Evolutionary conservation across 1,140 invertebrate genomes (phyloP).

Genomic region (Babylonia areolata): DNA sequence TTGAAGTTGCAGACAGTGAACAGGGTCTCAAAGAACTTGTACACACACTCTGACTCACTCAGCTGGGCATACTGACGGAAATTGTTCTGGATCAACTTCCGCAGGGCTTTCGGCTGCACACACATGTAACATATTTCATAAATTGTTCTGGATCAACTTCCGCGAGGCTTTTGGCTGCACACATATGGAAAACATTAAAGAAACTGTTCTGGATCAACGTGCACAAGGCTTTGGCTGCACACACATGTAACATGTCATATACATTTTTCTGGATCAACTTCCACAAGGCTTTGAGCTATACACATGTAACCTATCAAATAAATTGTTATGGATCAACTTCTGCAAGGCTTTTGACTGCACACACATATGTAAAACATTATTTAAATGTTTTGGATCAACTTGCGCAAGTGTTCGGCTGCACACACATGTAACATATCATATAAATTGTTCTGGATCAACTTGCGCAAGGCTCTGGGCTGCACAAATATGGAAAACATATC

Average conservation of each 20-base stretch:
- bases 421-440: too few relatives aligned
- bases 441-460: conserved; percentile 92
- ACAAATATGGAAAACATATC: conserved; percentile 32
- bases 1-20: conserved; percentile 90
- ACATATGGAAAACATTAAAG: conserved; percentile 30
- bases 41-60: conserved; percentile 84
- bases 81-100: conserved; percentile 93
- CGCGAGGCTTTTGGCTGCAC: conserved; percentile 83
- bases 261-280: conserved; percentile 94
- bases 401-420: conserved; percentile 87
- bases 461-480: conserved; percentile 85
- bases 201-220: conserved; percentile 95
- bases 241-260: too few relatives aligned
- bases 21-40: conserved; percentile 93
- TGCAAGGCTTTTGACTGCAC: conserved; percentile 83
- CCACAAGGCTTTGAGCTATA: conserved; percentile 83
- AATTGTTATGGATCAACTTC: conserved; percentile 93
- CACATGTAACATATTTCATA: conserved; percentile 76
- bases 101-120: conserved; percentile 81
- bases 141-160: conserved; percentile 93
- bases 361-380: conserved; percentile 27
- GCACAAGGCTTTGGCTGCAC: conserved; percentile 84
- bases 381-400: conserved; percentile 94
- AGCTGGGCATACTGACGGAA: conserved; percentile 90
- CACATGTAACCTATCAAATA: conserved; percentile 76